These are phyloP conservation scores for Acleris sparsana DNA, from an alignment of 2,888 invertebrate genomes.

Conservation along the genomic window DNA sequence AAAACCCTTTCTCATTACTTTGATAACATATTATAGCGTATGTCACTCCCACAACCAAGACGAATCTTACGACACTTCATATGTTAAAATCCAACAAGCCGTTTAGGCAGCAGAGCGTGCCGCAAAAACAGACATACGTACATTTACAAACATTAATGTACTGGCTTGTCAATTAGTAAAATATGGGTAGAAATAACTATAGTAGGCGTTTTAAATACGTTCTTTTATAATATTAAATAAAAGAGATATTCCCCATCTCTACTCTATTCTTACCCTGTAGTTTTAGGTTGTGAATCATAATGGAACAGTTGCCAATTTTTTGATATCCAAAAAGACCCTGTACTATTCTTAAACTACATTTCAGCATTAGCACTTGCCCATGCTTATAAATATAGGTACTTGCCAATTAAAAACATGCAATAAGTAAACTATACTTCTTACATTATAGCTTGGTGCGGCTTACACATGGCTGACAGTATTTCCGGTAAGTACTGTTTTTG, in stretches of 20 bases:
- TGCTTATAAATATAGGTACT: constrained; percentile 32
- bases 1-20: no score
- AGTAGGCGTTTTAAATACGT: constrained; percentile 58
- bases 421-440: background rate
- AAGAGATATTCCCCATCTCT: constrained; percentile 61
- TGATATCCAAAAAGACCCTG: constrained; percentile 76
- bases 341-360: constrained; percentile 42
- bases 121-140: constrained; percentile 37
- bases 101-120: no score
- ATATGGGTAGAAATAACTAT: constrained; percentile 48
- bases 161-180: constrained; percentile 59
- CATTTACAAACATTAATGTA: constrained; percentile 53
- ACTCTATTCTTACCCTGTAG: constrained; percentile 38
- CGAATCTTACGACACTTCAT: no score
- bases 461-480: background rate
- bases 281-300: constrained; percentile 52
- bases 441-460: no score
- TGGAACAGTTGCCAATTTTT: constrained; percentile 65
- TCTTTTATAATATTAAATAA: constrained; percentile 67
- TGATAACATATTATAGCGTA: no score
- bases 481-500: no score
- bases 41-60: no score
- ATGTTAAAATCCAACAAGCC: no score
- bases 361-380: constrained; percentile 18
- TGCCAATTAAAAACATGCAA: constrained; percentile 26